phyloP scores from a whole-genome alignment of 1,140 invertebrate genomes.

The Drosophila funebris region DNA sequence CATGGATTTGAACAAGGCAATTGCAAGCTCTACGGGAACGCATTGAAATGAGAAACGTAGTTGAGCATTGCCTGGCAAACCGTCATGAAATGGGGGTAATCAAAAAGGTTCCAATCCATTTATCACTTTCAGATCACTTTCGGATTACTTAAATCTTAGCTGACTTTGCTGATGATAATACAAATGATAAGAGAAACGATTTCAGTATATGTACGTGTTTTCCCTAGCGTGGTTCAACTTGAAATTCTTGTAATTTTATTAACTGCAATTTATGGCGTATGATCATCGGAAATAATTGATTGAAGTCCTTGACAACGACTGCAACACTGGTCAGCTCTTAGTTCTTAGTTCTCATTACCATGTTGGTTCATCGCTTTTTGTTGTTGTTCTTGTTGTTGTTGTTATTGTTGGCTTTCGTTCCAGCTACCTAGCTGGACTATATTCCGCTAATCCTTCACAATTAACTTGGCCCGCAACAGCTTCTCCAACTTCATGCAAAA shows the following conservation, averaged over 20 bases:
- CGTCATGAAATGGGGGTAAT: too few relatives aligned
- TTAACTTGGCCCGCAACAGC: conserved; percentile 45
- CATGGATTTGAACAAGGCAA: too few relatives aligned
- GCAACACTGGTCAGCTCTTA: background rate
- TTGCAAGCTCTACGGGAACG: too few relatives aligned
- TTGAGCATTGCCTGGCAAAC: too few relatives aligned
- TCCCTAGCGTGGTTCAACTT: background rate
- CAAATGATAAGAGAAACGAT: too few relatives aligned
- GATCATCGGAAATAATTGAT: background rate
- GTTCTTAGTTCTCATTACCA: background rate
- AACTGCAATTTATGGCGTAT: conserved; percentile 26
- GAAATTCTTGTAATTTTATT: conserved; percentile 27
- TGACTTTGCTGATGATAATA: too few relatives aligned
- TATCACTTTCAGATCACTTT: too few relatives aligned
- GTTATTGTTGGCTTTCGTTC: background rate
- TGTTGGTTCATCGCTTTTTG: background rate
- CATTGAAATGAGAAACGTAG: too few relatives aligned
- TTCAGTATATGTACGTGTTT: background rate
- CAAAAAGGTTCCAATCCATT: too few relatives aligned
- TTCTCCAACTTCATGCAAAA: conserved; percentile 53
- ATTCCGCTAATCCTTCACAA: conserved; percentile 11
- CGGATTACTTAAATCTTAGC: too few relatives aligned
- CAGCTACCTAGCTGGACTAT: background rate
- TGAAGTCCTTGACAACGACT: conserved; percentile 6
- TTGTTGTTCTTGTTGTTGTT: background rate